Base-by-base conservation (phyloP, 2,888 invertebrate species). In the Caenorhabditis angaria region DNA sequence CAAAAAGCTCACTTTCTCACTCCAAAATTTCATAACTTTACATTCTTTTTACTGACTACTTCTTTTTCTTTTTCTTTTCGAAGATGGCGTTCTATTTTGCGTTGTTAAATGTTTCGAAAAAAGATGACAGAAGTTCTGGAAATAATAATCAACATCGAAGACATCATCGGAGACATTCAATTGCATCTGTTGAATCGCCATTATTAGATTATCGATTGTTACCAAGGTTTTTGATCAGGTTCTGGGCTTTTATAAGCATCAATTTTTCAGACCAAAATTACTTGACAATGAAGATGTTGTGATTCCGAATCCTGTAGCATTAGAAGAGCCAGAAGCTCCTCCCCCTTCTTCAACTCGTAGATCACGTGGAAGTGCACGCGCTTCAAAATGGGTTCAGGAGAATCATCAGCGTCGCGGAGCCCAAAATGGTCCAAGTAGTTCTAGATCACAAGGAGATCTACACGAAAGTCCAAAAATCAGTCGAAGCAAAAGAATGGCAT, bases 71-170 rank as follows among this genome's bases (percentile, higher is more conserved):
- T 20, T 56, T 24, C 54, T 28, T 12, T 22, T 24, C 6, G 14
- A 47, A 25, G 10, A 78, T 78, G 78, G 78, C 78, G 2, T 78
- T 78, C 51, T 78, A 78, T 58, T 78, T 78, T 54, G 78, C 78
- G 3, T 62, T 78, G n/a, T 61, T 78, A 50, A 78, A 78, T 50
- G 78, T 78, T 5, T 70, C 78, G 18, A 76, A 76, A 25, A 70
- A 71, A 53, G 76, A 76, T 28, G 65, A 70, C 22, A 47, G 51
- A 25, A 59, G 24, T 28, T 41, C 41, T 29, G 47, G 22, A 22
- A 22, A 14, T 55, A 28, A 48, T 59, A 48, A 53, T 48, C 63
- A 61, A 12, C 62, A 64, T 55, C 58, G 67, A 25, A 55, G 62
- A 47, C 70, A 71, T 57, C 61, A 71, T 57, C 61, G 72, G 12